Base-by-base conservation (phyloP, 2,888 invertebrate species). In the Hoplodrina blanda region DNA sequence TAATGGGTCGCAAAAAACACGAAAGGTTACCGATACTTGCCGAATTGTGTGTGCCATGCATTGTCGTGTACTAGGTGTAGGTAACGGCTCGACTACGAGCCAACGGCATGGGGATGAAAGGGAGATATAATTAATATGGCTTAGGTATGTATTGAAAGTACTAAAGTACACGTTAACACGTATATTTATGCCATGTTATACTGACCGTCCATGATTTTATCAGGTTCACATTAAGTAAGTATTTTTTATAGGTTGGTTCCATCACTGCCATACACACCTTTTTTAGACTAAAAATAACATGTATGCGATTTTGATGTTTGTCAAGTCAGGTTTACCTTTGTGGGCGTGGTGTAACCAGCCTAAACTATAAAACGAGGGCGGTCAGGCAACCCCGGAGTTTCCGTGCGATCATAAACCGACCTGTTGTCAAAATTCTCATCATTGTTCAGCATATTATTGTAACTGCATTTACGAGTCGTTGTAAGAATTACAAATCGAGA, bases 31-130 rank as follows among this genome's bases (percentile, higher is more conserved):
- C 75, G 78, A 88, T 86, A 88, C 78, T 81, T 85, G 87, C 87
- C 86, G 86, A 86, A 78, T 86, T 91, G 90, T 91, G 92, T 92
- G 93, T 92, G 93, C 88, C 83, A 87, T 90, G 89, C 90, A 87
- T 90, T 87, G 87, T 88, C 87, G 82, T 84, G 81, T 81, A 78
- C 54, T 88, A 88, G 88, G 89, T 83, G 77, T 88, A 85, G 86
- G 85, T 76, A 73, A 71, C n/a, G 72, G 69, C 69, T 81, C 76
- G 62, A 33, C 10, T 76, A 4, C 56, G 83, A 79, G 84, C 71
- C 75, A 74, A 75, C 88, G 87, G 88, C 86, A 84, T 79, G 85
- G 83, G 82, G 85, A 65, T 53, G 60, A 61, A 53, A 79, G 83
- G 75, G 66, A 82, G 50, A 60, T 69, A 66, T 67, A 50, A 69